These are phyloP conservation scores for Sminthurides aquaticus DNA, from an alignment of 2,888 invertebrate genomes.

Conservation along the genomic window DNA sequence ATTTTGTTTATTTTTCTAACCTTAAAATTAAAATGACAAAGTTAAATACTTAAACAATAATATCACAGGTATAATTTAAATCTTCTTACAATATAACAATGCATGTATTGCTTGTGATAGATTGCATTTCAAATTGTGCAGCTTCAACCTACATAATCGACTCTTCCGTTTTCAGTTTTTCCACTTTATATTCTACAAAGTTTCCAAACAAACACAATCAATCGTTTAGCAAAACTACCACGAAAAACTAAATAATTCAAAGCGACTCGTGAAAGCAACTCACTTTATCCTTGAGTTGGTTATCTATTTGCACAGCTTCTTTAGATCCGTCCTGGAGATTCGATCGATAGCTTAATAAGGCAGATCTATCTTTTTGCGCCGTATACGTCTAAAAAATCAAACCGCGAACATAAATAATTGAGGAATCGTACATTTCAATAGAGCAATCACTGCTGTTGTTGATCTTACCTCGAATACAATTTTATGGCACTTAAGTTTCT, in stretches of 20 bases:
- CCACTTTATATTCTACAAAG: slow-evolving; percentile 52
- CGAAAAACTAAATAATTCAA: not conserved
- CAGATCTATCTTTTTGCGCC: slow-evolving; percentile 57
- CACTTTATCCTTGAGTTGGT: slow-evolving; percentile 53
- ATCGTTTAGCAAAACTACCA: not conserved
- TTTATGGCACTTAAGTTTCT: slow-evolving; percentile 58
- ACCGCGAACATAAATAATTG: not conserved
- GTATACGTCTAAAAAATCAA: slow-evolving; percentile 47
- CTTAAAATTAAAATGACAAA: too few species aligned
- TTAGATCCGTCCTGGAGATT: slow-evolving; percentile 59
- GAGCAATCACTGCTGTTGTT: not conserved
- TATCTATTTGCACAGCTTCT: slow-evolving; percentile 66
- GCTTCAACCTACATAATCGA: too few species aligned
- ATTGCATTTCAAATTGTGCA: too few species aligned
- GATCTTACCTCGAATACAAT: slow-evolving; percentile 57
- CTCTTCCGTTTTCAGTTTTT: slow-evolving; percentile 49
- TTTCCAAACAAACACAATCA: slow-evolving; percentile 17
- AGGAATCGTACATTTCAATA: not conserved
- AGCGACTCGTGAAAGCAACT: slow-evolving; percentile 30
- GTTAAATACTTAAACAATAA: not conserved
- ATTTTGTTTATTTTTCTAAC: too few species aligned
- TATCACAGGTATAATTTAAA: not conserved
- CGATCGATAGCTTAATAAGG: slow-evolving; percentile 58
- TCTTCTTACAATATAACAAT: too few species aligned
- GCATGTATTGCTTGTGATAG: too few species aligned